Conservation (phyloP, 1,140 invertebrate species). For the Episyrphus balteatus region DNA sequence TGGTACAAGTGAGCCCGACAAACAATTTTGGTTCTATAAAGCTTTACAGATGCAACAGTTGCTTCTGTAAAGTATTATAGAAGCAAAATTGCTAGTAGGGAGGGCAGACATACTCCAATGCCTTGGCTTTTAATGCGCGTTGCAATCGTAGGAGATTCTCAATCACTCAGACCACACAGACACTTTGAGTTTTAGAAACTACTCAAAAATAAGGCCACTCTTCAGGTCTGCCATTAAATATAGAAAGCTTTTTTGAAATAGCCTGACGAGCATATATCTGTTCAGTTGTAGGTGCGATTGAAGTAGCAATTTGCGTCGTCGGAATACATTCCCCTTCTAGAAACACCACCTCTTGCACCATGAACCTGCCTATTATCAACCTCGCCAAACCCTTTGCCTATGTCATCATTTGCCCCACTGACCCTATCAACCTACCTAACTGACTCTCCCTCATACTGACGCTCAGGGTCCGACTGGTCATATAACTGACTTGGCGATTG, state of each 20-base stretch:
- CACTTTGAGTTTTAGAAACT: background rate
- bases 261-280: background rate
- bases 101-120: background rate
- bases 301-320: no score
- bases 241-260: background rate
- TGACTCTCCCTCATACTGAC: no score
- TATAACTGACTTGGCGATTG: no score
- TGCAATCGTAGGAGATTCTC: background rate
- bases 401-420: no score
- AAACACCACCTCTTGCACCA: background rate
- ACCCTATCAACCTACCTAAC: no score
- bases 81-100: background rate
- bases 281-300: background rate
- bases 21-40: no score
- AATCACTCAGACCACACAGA: background rate
- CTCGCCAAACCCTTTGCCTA: background rate
- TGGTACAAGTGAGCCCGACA: no score
- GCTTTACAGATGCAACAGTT: no score
- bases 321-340: background rate
- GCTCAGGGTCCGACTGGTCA: no score
- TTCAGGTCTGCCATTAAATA: background rate
- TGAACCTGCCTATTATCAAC: background rate
- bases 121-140: background rate
- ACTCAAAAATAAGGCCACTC: background rate
- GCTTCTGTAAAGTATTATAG: no score